Conservation (phyloP, 2,113 vertebrate genomes). For the Strigops habroptila region DNA sequence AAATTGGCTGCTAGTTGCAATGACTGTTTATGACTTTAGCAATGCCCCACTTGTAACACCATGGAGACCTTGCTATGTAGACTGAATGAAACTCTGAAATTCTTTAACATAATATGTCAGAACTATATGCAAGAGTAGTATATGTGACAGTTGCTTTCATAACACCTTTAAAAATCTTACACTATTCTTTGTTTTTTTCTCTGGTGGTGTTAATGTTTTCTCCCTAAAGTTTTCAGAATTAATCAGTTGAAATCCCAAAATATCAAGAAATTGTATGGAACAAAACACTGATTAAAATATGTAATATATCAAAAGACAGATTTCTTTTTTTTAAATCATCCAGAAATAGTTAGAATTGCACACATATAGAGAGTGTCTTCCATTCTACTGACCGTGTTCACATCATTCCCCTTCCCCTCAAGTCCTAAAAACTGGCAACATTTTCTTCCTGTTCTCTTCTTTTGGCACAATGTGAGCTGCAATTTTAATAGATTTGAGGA, state of each 20-base stretch:
- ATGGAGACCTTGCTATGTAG: background rate
- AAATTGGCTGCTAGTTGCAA: background rate
- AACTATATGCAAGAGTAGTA: background rate
- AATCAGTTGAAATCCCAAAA: background rate
- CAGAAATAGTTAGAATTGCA: background rate
- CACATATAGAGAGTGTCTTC: background rate
- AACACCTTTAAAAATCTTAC: background rate
- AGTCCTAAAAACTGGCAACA: background rate
- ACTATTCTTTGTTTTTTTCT: background rate
- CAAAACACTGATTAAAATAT: background rate
- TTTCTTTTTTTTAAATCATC: background rate
- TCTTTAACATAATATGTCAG: background rate
- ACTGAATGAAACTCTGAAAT: background rate
- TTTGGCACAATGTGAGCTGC: background rate
- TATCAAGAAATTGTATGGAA: background rate
- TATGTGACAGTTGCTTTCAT: background rate
- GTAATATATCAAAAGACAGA: background rate
- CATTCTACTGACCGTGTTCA: background rate
- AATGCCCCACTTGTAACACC: background rate
- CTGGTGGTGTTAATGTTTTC: background rate
- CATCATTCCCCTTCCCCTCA: background rate
- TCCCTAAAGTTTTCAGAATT: background rate
- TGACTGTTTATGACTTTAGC: background rate
- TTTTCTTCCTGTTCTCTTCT: background rate
- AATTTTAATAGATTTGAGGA: background rate